Conservation (phyloP, 92 coral and sea anemone species). For the Diadumene lineata region DNA sequence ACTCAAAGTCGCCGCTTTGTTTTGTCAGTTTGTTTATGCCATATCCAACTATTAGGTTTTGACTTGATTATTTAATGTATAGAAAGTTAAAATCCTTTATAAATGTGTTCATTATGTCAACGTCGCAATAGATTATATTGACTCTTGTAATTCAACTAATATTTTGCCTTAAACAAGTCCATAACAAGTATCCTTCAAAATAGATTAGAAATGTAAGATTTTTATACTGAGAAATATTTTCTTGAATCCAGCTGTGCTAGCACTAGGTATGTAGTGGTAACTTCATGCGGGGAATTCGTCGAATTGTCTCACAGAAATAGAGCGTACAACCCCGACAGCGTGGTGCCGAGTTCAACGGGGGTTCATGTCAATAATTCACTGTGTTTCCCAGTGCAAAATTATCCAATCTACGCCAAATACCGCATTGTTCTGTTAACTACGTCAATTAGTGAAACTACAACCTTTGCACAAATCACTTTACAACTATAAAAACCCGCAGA, state of each 20-base stretch:
- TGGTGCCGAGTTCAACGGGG: constrained; percentile 82
- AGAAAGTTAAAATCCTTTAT: neutral
- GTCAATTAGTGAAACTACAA: constrained; percentile 33
- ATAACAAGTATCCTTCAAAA: neutral
- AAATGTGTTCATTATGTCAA: neutral
- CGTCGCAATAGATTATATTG: neutral
- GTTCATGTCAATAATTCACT: constrained; percentile 70
- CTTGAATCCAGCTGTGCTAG: constrained; percentile 57
- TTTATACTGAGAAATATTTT: neutral
- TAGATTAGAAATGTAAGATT: neutral
- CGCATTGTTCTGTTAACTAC: constrained; percentile 51
- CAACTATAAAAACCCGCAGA: neutral
- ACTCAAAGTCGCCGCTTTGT: constrained; percentile 1
- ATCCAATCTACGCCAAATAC: constrained; percentile 58
- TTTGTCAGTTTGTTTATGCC: constrained; percentile 16
- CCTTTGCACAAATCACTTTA: neutral
- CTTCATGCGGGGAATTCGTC: neutral
- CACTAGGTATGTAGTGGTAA: constrained; percentile 42
- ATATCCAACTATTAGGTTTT: neutral
- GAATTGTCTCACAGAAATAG: constrained; percentile 60
- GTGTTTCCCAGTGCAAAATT: constrained; percentile 67
- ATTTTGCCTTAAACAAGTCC: constrained; percentile 1
- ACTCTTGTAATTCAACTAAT: constrained; percentile 1
- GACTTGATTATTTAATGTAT: constrained; percentile 1
- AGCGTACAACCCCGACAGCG: constrained; percentile 42